These are phyloP conservation scores for Drosophila elegans DNA, from an alignment of 1,140 invertebrate species.

Conservation along the genomic window DNA sequence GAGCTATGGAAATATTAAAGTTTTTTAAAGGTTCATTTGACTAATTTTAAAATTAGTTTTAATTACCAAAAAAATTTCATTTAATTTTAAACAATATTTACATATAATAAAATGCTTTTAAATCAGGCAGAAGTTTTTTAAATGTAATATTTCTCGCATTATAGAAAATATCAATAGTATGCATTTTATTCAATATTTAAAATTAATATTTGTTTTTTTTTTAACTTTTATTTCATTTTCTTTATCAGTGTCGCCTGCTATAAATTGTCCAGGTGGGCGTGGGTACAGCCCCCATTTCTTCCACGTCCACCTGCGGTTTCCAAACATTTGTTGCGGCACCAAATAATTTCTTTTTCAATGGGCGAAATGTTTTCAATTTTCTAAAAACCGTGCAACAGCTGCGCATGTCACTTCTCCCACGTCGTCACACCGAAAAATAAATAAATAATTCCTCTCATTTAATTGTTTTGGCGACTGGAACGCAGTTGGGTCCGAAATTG, in stretches of 20 bases:
- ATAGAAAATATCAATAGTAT: too few species aligned
- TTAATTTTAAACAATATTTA: too few species aligned
- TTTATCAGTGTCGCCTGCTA: conserved; percentile 12
- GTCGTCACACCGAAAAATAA: conserved; percentile 25
- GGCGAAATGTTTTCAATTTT: conserved; percentile 45
- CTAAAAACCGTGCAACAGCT: conserved; percentile 35
- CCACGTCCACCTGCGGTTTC: conserved; percentile 11
- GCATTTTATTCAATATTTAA: too few species aligned
- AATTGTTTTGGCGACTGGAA: conserved; percentile 42
- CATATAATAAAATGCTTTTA: too few species aligned
- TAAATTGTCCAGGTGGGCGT: conserved; percentile 68
- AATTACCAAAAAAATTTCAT: too few species aligned
- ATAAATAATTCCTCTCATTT: conserved; percentile 40
- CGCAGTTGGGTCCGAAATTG: conserved; percentile 5
- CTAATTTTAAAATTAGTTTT: too few species aligned
- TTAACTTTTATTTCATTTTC: too few species aligned
- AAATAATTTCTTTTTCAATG: background rate
- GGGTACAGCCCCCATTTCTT: background rate
- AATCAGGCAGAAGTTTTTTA: too few species aligned
- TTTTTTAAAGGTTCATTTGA: too few species aligned
- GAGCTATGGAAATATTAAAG: too few species aligned
- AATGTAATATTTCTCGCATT: too few species aligned
- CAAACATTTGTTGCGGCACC: conserved; percentile 2
- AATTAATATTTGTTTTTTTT: too few species aligned
- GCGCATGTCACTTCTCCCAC: conserved; percentile 24